A percentile compares a stretch with the other conserved stretches of the same genome.
Conservation (phyloP, 1,140 invertebrate species). For the Pseudomyrmex flavicornis region DNA sequence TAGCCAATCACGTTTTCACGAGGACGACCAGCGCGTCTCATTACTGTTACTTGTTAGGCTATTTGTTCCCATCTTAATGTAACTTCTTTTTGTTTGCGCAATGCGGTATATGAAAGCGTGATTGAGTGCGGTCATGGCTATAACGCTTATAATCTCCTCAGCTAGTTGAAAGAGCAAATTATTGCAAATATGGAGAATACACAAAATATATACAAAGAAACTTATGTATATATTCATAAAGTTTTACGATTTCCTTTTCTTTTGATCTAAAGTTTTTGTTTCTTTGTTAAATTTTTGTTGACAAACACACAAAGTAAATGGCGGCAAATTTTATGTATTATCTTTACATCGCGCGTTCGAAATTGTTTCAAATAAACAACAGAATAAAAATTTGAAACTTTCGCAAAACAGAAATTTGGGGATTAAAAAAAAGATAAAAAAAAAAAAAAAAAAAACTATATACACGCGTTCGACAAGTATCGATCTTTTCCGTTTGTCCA, state of each 20-base stretch:
- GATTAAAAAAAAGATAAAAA: too few species aligned
- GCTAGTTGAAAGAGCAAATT: constrained; percentile 39
- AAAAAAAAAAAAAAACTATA: too few species aligned
- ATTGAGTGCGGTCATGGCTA: constrained; percentile 44
- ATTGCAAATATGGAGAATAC: constrained; percentile 27
- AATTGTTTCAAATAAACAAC: too few species aligned
- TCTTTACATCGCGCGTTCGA: too few species aligned
- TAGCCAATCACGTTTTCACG: constrained; percentile 69
- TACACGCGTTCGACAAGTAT: background rate
- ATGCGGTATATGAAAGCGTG: constrained; percentile 44
- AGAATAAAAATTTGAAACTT: too few species aligned
- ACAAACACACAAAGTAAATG: too few species aligned
- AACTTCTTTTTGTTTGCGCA: constrained; percentile 17
- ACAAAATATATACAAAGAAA: background rate
- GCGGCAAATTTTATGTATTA: too few species aligned
- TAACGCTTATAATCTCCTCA: background rate
- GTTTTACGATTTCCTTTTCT: too few species aligned
- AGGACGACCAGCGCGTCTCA: constrained; percentile 56
- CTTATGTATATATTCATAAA: too few species aligned
- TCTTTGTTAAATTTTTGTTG: too few species aligned
- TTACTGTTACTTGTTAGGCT: constrained; percentile 52
- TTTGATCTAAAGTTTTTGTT: too few species aligned
- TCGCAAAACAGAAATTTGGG: too few species aligned
- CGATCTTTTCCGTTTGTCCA: background rate
- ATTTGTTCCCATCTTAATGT: constrained; percentile 27